Conservation (phyloP, 2,888 invertebrate species). For the Chalcosyrphus nemorum region DNA sequence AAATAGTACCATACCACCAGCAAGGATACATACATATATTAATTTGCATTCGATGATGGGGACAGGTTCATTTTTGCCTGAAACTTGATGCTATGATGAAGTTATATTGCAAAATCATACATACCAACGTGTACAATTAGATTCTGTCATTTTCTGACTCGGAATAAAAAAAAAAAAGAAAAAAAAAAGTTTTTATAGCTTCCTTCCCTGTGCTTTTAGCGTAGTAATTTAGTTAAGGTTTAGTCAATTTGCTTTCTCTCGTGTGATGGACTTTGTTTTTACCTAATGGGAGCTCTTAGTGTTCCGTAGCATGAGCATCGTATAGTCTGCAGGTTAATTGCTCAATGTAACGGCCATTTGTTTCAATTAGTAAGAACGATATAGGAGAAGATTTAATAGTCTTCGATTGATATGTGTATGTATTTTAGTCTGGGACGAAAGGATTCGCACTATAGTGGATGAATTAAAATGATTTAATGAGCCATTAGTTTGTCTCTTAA, state of each 20-base stretch:
- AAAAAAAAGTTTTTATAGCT: slow-evolving; percentile 45
- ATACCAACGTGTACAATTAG: slow-evolving; percentile 60
- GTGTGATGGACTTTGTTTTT: slow-evolving; percentile 69
- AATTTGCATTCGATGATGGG: slow-evolving; percentile 44
- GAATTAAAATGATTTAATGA: slow-evolving; percentile 1
- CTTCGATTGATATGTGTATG: slow-evolving; percentile 6
- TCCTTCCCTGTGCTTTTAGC: slow-evolving; percentile 69
- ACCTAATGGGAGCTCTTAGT: slow-evolving; percentile 63
- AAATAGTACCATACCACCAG: not conserved
- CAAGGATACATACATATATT: slow-evolving; percentile 11
- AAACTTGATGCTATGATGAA: slow-evolving; percentile 31
- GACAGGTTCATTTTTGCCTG: slow-evolving; percentile 24
- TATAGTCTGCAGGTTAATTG: slow-evolving; percentile 31
- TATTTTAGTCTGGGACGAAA: not conserved
- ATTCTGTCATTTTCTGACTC: slow-evolving; percentile 60
- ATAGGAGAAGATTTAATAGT: not conserved
- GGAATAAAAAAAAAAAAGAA: slow-evolving; percentile 53
- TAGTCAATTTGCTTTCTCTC: slow-evolving; percentile 68
- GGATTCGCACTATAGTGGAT: not conserved
- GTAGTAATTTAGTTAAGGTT: slow-evolving; percentile 69
- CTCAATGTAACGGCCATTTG: slow-evolving; percentile 40
- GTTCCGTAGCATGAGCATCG: slow-evolving; percentile 24
- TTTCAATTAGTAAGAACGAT: slow-evolving; percentile 39
- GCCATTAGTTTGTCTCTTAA: not conserved
- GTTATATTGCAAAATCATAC: slow-evolving; percentile 53